Conservation (phyloP, 2,797 vertebrate species). For the Microctenopoma stevenorrisi region DNA sequence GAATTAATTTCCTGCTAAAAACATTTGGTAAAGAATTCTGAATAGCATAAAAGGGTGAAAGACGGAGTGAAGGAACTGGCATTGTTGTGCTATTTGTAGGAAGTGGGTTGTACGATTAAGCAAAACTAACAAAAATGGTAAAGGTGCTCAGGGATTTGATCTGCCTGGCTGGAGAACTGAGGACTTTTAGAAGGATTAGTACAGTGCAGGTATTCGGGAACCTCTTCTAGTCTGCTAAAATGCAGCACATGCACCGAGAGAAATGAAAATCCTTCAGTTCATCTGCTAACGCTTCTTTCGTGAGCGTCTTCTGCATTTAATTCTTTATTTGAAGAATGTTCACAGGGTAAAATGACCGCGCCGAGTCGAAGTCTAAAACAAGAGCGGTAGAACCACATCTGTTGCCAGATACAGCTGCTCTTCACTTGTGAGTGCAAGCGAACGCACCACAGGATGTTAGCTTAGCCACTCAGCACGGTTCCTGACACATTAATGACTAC, state of each 20-base stretch:
- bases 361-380: slow-evolving; percentile 31
- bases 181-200: neutral
- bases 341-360: slow-evolving; percentile 39
- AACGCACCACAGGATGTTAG: slow-evolving; percentile 72
- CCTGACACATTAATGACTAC: slow-evolving; percentile 55
- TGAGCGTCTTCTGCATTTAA: neutral
- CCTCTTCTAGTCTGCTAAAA: neutral
- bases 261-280: neutral
- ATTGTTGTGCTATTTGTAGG: neutral
- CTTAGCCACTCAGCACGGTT: slow-evolving; percentile 78
- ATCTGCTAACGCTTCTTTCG: too few relatives aligned
- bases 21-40: neutral
- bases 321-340: slow-evolving; percentile 39
- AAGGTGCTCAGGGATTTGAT: neutral
- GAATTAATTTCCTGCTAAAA: too few relatives aligned
- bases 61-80: neutral
- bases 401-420: slow-evolving; percentile 22
- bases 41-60: neutral
- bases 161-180: neutral
- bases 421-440: slow-evolving; percentile 13
- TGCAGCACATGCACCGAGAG: neutral
- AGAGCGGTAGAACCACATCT: slow-evolving; percentile 45
- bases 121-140: neutral
- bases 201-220: neutral
- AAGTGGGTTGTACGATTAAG: neutral